Percentiles rank a stretch among this genome's conserved stretches.
phyloP scores from a whole-genome alignment of 2,797 vertebrate species.

The Trematomus bernacchii region DNA sequence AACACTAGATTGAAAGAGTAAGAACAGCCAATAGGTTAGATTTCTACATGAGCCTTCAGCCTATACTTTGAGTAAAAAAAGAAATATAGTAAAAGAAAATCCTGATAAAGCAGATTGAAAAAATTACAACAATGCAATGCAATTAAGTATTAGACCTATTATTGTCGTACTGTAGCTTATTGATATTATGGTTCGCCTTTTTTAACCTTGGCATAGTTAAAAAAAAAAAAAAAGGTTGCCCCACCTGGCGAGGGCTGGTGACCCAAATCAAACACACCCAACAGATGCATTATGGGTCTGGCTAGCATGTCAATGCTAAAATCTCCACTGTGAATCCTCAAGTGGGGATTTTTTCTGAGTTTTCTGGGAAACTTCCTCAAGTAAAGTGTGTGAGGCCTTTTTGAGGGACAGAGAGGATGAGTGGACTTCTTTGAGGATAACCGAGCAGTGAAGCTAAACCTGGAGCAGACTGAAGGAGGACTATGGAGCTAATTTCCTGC shows the following conservation, averaged over 20 bases:
- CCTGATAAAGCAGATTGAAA: neutral
- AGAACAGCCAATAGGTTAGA: no score
- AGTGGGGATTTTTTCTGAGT: neutral
- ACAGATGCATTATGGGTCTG: neutral
- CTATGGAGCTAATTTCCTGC: no score
- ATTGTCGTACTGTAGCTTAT: no score
- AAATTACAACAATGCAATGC: neutral
- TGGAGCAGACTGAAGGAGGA: neutral
- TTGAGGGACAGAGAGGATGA: neutral
- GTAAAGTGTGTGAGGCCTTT: neutral
- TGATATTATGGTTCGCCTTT: neutral
- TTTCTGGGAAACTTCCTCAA: neutral
- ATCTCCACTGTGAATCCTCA: no score
- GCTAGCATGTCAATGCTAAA: neutral
- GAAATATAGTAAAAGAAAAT: neutral
- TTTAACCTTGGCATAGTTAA: neutral
- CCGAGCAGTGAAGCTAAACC: neutral
- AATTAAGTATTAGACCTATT: neutral
- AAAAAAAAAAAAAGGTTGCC: neutral
- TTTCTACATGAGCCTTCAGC: no score
- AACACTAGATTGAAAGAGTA: no score
- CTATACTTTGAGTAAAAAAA: neutral
- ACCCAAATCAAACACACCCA: neutral
- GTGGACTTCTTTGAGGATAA: neutral
- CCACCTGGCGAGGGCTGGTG: neutral